Conservation (phyloP, 2,797 vertebrate genomes). For the Gobio occitaniae region DNA sequence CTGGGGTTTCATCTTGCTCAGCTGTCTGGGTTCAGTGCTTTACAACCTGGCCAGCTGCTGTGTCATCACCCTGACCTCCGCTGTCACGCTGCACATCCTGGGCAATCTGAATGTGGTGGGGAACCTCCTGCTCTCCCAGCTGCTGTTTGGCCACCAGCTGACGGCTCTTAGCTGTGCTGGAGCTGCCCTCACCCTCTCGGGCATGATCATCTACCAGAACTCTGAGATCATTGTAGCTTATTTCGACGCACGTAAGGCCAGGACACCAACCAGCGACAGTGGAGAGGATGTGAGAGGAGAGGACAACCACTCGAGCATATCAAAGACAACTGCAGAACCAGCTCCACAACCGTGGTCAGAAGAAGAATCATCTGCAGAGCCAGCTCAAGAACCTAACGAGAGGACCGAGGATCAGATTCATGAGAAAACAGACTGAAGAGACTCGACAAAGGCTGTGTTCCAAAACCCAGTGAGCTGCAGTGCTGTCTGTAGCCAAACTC, state of each 20-base stretch:
- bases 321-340: background rate
- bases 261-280: background rate
- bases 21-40: conserved; percentile 93
- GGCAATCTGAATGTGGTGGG: conserved; percentile 94
- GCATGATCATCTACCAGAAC: conserved; percentile 95
- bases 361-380: background rate
- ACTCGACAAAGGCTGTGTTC: background rate
- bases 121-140: conserved; percentile 89
- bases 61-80: conserved; percentile 93
- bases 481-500: background rate
- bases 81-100: conserved; percentile 95
- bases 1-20: conserved; percentile 92
- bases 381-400: background rate
- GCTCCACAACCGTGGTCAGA: background rate
- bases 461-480: conserved; percentile 28
- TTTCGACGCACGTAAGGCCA: conserved; percentile 73
- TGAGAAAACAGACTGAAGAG: conserved; percentile 72
- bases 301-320: conserved; percentile 3
- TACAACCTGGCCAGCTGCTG: conserved; percentile 97
- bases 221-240: conserved; percentile 82
- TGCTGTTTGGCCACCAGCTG: conserved; percentile 89
- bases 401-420: conserved; percentile 56
- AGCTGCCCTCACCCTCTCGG: conserved; percentile 85
- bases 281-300: background rate
- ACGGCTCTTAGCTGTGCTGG: conserved; percentile 89